Evolutionary conservation across 2,888 invertebrate species (phyloP), one percentile per base, ranked within the genome.

Genomic region (Melolontha melolontha): DNA sequence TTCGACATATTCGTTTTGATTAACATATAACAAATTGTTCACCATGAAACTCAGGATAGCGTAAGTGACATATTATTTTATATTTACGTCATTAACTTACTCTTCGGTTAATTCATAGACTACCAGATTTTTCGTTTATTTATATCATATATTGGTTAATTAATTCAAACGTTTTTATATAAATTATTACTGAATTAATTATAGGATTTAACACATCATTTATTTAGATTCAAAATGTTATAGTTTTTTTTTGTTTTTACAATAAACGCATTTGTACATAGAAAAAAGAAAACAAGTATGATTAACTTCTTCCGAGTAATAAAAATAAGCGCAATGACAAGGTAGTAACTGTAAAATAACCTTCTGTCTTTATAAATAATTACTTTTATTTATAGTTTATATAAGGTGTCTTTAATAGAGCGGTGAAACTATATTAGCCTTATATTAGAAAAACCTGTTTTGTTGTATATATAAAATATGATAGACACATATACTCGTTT

Each of bases 1-100:
- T 75, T 78, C 79, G 77, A 77, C 79, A 78, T 72, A 76, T 71
- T 74, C 76, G 75, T 76, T 75, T 75, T 75, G 73, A 70, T 59
- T 62, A 69, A 49, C 59, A 44, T 44, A 59, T 29, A 47, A 29
- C 22, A 44, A 59, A 29, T 47, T 29, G 29, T 6, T 41, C 59
- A 47, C 47, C 74, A 81, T 80, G 81, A 79, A 79, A 77, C 73
- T 80, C 68, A 78, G 78, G 72, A 70, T 80, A 71, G 74, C 79
- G 81, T 80, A 81, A 80, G 80, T 81, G 63, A 62, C 70, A 70
- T 70, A 65, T 65, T 68, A 67, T 72, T 70, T 49, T 66, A 47
- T 64, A 71, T 64, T 51, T 66, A 68, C 64, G n/a, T 39, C 42
- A 42, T 59, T 27, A 17, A 57, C n/a, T 8, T 29, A 34, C 54